Evolutionary conservation across 2,113 vertebrate genomes (phyloP), one percentile per base, ranked within the genome.

Genomic region (Gadus macrocephalus): DNA sequence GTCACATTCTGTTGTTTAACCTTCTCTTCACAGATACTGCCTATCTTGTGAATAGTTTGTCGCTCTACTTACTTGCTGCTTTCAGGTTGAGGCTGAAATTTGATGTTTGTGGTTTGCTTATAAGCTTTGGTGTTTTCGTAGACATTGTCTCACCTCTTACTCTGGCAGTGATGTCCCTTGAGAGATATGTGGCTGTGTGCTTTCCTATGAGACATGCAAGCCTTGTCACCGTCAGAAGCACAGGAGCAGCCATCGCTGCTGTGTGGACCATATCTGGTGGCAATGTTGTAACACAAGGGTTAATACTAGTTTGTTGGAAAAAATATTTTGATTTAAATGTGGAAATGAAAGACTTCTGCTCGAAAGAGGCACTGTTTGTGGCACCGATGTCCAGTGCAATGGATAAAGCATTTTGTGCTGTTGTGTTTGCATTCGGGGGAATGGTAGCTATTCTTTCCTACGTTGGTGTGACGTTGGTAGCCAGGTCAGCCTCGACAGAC

Each of bases 101-200:
- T 16, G 22, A 66, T 28, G 3, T 77, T 0, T 90, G 89, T 66
- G 63, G 59, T 0, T 0, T 71, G 7, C 68, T 87, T 1, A 11
- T 0, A 7, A n/a, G 83, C 65, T 3, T 83, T 0, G 0, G 59
- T 11, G 1, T 0, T 35, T 80, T 5, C 71, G 73, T 0, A 0
- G 61, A 1, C 4, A 27, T 17, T 0, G 42, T 81, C 3, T 86
- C 87, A 3, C 88, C 88, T 42, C 74, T 89, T 2, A 88, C 72
- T 1, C 70, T 90, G 72, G 71, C 82, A 20, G n/a, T 86, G 66
- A 90, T 90, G 88, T 88, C 83, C 49, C 20, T 89, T 69, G 89
- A 90, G 83, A 72, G 86, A 3, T 90, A 73, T 5, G 75, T 84
- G 25, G 80, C 82, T 4, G 78, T 86, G 16, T 81, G 81, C n/a